Percentiles rank a stretch among this genome's conserved stretches.
Evolutionary conservation across 2,113 vertebrate species (phyloP).

Genomic region (Burhinus bistriatus): DNA sequence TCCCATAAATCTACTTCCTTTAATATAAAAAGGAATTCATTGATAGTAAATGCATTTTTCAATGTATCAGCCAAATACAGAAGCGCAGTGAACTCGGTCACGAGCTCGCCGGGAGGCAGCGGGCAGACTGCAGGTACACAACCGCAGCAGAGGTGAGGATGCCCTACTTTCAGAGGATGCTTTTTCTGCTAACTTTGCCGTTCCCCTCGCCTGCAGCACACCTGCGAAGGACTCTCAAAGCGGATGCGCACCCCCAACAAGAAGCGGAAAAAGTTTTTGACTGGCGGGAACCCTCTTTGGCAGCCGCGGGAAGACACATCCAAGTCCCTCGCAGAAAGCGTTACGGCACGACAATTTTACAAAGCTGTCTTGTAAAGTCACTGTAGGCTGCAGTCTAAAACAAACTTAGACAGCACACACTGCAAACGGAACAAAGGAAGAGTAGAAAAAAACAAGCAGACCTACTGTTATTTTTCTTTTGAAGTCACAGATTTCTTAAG

Average conservation of each 20-base stretch:
- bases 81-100: not conserved
- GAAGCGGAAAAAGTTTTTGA: fast-evolving
- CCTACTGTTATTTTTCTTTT: constrained; percentile 19
- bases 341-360: not conserved
- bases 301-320: not conserved
- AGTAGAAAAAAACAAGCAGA: not conserved
- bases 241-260: fast-evolving
- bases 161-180: not conserved
- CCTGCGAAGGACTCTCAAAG: not conserved
- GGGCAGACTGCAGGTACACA: not conserved
- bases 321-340: not conserved
- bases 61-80: constrained; percentile 26
- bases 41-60: constrained; percentile 42
- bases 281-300: not conserved
- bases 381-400: not conserved
- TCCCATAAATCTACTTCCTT: not conserved
- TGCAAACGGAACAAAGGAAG: not conserved
- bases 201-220: not conserved
- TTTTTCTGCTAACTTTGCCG: not conserved
- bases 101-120: not conserved
- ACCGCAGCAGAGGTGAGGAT: not conserved
- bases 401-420: not conserved
- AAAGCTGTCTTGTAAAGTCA: not conserved
- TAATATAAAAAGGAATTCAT: constrained; percentile 37
- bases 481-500: constrained; percentile 46